Percentiles rank a stretch among this genome's conserved stretches.
These are phyloP conservation scores for Cygnus buccinator DNA, from an alignment of 2,113 vertebrate species.

Conservation along the genomic window DNA sequence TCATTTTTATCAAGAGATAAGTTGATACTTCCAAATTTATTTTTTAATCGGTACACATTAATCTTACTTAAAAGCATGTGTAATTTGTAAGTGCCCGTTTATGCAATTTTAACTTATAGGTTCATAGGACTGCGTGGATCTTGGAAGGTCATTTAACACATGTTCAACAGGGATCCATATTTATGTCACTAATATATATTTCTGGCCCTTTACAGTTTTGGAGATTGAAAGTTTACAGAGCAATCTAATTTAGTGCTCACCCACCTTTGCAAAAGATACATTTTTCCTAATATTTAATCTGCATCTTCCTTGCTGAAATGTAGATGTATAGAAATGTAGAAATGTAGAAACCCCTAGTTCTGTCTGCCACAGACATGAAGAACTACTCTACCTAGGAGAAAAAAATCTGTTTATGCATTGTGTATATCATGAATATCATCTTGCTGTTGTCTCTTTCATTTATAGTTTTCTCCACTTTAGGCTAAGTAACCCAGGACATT, in stretches of 20 bases:
- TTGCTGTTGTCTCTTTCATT: not conserved
- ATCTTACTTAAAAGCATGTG: slow-evolving; percentile 11
- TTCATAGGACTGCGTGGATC: not conserved
- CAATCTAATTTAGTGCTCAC: not conserved
- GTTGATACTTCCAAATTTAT: not conserved
- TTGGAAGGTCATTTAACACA: not conserved
- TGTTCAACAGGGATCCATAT: not conserved
- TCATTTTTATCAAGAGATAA: not conserved
- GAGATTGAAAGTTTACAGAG: not conserved
- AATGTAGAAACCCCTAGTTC: not conserved
- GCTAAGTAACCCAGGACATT: not conserved
- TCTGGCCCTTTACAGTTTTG: not conserved
- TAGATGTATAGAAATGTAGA: not conserved
- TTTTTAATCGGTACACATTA: not conserved
- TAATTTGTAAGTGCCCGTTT: slow-evolving; percentile 5
- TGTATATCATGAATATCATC: not conserved
- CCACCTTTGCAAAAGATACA: not conserved
- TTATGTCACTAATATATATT: not conserved
- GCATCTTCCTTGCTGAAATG: not conserved
- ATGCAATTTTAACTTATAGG: not conserved
- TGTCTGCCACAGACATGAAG: not conserved
- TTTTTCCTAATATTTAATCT: not conserved
- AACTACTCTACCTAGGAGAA: not conserved
- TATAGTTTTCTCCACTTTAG: not conserved
- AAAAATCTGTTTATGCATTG: not conserved